phyloP scores from a whole-genome alignment of 2,797 vertebrate species.

The Danio choprae region DNA sequence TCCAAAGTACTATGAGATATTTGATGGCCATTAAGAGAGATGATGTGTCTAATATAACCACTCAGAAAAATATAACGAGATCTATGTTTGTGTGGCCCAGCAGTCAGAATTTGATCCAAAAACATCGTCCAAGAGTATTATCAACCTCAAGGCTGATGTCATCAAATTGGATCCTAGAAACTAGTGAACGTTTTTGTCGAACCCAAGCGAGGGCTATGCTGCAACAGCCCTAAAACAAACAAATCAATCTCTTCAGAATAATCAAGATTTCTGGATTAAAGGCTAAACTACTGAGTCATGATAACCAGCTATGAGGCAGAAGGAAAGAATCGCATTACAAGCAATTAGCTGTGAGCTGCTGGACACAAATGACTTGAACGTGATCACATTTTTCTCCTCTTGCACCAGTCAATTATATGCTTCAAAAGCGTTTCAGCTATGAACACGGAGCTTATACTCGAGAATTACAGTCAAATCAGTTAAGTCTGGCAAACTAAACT shows the following conservation, averaged over 20 bases:
- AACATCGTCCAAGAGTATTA: neutral
- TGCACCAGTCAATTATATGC: constrained; percentile 1
- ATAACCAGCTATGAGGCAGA: neutral
- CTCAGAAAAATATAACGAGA: neutral
- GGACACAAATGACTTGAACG: neutral
- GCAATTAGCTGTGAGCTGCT: neutral
- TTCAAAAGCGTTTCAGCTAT: constrained; percentile 11
- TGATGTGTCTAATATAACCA: constrained; percentile 2
- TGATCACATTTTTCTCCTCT: neutral
- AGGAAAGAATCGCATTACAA: neutral
- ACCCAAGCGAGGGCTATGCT: neutral
- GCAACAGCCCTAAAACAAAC: neutral
- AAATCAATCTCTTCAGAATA: neutral
- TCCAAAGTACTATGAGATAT: constrained; percentile 8
- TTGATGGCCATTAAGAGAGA: neutral
- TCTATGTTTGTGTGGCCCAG: neutral
- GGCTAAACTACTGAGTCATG: neutral
- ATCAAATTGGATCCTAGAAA: neutral
- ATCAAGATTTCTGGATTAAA: neutral
- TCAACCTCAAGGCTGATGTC: neutral
- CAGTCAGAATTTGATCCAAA: neutral
- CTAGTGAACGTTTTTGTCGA: neutral
- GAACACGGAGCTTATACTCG: constrained; percentile 11
- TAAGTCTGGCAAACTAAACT: constrained; percentile 8
- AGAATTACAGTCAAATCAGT: constrained; percentile 22